Conservation (phyloP, 2,888 invertebrate species). For the Lordiphosa andalusiaca region DNA sequence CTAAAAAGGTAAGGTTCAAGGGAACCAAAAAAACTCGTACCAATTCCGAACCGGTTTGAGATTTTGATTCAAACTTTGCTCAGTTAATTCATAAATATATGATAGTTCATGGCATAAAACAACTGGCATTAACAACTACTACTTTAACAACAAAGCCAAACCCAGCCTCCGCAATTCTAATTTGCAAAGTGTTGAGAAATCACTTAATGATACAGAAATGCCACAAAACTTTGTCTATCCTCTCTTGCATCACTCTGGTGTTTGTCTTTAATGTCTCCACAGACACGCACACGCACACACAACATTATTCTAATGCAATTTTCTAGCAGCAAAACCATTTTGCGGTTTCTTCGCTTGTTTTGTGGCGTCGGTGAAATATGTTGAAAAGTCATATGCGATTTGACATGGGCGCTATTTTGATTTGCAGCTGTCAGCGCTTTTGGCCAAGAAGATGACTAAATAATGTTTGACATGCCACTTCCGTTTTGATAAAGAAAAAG, state of each 20-base stretch:
- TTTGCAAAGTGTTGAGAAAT: no score
- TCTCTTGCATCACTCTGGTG: background rate
- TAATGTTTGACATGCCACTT: slow-evolving; percentile 38
- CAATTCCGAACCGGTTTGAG: no score
- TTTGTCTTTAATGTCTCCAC: background rate
- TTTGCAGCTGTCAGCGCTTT: slow-evolving; percentile 56
- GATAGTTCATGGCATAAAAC: no score
- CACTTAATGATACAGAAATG: no score
- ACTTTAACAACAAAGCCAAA: no score
- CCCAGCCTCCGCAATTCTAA: no score
- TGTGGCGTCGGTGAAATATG: slow-evolving; percentile 31
- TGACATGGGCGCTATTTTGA: slow-evolving; percentile 50
- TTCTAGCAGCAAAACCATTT: slow-evolving; percentile 31
- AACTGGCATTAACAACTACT: no score
- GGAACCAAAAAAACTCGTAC: no score
- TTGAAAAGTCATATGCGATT: slow-evolving; percentile 24
- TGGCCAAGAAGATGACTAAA: slow-evolving; percentile 1
- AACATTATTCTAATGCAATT: slow-evolving; percentile 46
- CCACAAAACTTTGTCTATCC: background rate
- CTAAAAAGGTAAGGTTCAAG: no score
- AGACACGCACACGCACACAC: slow-evolving; percentile 21
- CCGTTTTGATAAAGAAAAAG: slow-evolving; percentile 57
- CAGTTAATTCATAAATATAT: no score
- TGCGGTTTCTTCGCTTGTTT: slow-evolving; percentile 18
- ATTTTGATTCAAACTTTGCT: no score